Evolutionary conservation across 2,888 invertebrate genomes (phyloP), one percentile per base, ranked within the genome.

Genomic region (Melinaea menophilus): DNA sequence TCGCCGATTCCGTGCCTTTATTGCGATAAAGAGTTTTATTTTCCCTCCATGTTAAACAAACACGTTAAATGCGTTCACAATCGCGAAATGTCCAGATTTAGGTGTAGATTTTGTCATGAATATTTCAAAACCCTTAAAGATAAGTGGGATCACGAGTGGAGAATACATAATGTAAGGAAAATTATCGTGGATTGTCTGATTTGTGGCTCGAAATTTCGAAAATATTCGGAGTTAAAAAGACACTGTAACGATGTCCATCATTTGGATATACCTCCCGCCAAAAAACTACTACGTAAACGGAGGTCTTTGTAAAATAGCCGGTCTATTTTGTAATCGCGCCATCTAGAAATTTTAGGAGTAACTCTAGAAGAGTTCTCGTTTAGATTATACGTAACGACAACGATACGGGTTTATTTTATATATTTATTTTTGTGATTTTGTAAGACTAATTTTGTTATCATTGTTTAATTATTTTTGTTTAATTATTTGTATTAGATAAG

Each of bases 141-240:
- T 34, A 91, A 90, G 57, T 91, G 91, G 91, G 90, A 91, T 37
- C 91, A 91, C 62, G 90, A 91, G 58, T 91, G 91, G 91, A 56
- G 61, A 0, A 71, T 81, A 0, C 91, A 91, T 65, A 84, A 81
- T n/a, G 80, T 87, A 0, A 81, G 91, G 67, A 91, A 90, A 67
- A 79, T 79, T 65, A 80, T 88, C 0, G 82, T 85, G 0, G 91
- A 91, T 66, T 91, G 91, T 55, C 59, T 77, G 7, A 65, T 84
- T 0, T 91, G 91, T 57, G 82, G 79, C 0, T 76, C 80, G 0
- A 84, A 89, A 70, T 91, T 86, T 62, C 77, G 91, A 55, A 91
- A 91, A 63, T 89, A 86, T 69, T 77, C 84, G 0, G 87, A 88
- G 55, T 61, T 90, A 56, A 88, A 87, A 58, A 77, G 81, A 2